Conservation (phyloP, 2,113 vertebrate species). For the Strix aluco region DNA sequence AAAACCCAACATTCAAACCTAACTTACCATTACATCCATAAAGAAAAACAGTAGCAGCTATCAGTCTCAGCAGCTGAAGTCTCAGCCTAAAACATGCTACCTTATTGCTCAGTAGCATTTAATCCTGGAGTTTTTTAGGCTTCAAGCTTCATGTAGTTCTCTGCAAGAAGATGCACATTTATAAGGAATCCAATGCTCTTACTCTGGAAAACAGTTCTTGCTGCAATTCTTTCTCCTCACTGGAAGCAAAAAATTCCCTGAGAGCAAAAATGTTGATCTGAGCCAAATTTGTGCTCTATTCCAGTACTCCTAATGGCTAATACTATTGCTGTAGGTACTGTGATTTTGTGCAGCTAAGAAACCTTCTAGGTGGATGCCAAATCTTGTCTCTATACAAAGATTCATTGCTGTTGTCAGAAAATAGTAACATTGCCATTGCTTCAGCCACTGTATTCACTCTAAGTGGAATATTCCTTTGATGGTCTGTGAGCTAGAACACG, state of each 20-base stretch:
- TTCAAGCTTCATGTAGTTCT: not conserved
- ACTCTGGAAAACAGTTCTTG: not conserved
- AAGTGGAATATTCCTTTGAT: not conserved
- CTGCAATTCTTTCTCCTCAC: not conserved
- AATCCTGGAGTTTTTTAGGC: not conserved
- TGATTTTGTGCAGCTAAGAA: not conserved
- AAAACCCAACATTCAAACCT: not conserved
- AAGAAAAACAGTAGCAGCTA: not conserved
- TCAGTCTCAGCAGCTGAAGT: not conserved
- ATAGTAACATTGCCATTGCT: not conserved
- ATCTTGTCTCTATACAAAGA: not conserved
- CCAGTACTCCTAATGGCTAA: not conserved
- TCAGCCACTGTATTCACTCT: not conserved
- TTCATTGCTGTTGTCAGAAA: not conserved
- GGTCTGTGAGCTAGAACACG: not conserved
- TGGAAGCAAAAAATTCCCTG: not conserved
- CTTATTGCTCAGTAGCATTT: not conserved
- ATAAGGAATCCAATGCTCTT: not conserved
- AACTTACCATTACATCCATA: not conserved
- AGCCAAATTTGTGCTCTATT: not conserved
- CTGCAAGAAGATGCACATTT: not conserved
- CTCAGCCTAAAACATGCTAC: not conserved
- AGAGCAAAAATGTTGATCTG: not conserved
- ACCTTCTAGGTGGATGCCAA: not conserved
- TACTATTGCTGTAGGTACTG: not conserved